phyloP scores from a whole-genome alignment of 2,113 vertebrate genomes.

The Varanus komodoensis region DNA sequence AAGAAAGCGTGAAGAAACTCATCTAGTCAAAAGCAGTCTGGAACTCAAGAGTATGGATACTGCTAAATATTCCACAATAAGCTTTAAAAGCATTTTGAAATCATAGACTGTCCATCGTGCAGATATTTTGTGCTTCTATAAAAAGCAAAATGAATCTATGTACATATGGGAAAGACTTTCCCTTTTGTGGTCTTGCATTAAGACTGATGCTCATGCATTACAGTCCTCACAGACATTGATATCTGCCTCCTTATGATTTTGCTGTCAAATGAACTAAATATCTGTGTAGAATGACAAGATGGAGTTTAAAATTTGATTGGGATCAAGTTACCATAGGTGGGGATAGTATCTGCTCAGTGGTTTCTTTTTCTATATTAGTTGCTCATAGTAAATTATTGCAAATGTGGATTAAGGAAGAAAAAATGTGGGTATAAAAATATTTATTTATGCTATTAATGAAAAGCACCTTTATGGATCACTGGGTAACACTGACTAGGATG shows the following conservation, averaged over 20 bases:
- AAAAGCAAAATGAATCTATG: slow-evolving; percentile 29
- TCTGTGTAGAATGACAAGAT: slow-evolving; percentile 54
- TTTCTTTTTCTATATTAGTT: slow-evolving; percentile 52
- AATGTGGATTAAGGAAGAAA: slow-evolving; percentile 57
- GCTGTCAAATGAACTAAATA: slow-evolving; percentile 20
- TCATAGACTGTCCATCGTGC: slow-evolving; percentile 43
- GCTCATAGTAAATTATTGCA: slow-evolving; percentile 71
- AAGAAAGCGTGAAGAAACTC: slow-evolving; percentile 3
- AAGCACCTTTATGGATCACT: slow-evolving; percentile 47
- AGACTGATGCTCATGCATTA: slow-evolving; percentile 45
- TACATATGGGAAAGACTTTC: slow-evolving; percentile 31
- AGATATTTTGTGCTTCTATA: slow-evolving; percentile 35
- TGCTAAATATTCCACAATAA: slow-evolving; percentile 42
- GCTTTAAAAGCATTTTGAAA: slow-evolving; percentile 29
- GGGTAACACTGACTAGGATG: slow-evolving; percentile 26
- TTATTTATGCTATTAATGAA: slow-evolving; percentile 67
- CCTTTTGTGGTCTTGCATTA: slow-evolving; percentile 29
- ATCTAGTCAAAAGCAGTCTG: not conserved
- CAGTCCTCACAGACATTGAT: slow-evolving; percentile 29
- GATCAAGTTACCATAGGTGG: not conserved
- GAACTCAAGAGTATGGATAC: slow-evolving; percentile 3
- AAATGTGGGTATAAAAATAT: slow-evolving; percentile 65
- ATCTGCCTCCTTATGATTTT: slow-evolving; percentile 14
- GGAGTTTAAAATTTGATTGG: slow-evolving; percentile 53
- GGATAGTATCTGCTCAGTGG: slow-evolving; percentile 52